Percentiles rank a stretch among this genome's conserved stretches.
Conservation (phyloP, 2,888 invertebrate genomes). For the Stenurella melanura region DNA sequence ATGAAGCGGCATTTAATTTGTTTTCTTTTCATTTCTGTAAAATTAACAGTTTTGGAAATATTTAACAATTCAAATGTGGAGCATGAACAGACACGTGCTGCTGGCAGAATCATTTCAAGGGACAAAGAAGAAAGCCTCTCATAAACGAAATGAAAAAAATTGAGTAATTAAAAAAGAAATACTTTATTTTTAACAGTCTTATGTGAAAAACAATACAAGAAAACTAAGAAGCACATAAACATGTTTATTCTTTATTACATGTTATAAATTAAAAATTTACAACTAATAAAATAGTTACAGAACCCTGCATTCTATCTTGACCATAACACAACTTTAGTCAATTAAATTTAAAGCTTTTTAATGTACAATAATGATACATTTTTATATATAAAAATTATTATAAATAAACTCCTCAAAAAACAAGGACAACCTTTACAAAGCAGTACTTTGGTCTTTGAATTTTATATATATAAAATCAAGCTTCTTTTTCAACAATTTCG, state of each 20-base stretch:
- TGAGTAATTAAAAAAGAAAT: slow-evolving; percentile 35
- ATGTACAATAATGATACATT: slow-evolving; percentile 43
- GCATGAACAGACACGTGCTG: too few species aligned
- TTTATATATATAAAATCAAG: slow-evolving; percentile 59
- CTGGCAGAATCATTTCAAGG: neutral
- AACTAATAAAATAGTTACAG: slow-evolving; percentile 51
- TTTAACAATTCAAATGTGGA: too few species aligned
- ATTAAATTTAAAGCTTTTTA: slow-evolving; percentile 51
- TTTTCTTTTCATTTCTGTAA: too few species aligned
- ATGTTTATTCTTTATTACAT: slow-evolving; percentile 40
- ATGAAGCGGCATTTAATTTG: too few species aligned
- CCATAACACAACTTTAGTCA: slow-evolving; percentile 43
- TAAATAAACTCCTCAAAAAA: slow-evolving; percentile 48
- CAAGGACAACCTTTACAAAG: slow-evolving; percentile 47
- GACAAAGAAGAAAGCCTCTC: neutral
- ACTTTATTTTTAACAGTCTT: slow-evolving; percentile 46
- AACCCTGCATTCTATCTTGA: slow-evolving; percentile 53
- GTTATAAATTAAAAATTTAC: slow-evolving; percentile 49
- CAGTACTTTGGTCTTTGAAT: slow-evolving; percentile 51
- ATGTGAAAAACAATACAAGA: slow-evolving; percentile 40
- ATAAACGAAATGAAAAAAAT: neutral
- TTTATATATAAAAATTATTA: slow-evolving; percentile 38
- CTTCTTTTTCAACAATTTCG: slow-evolving; percentile 70
- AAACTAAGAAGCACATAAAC: slow-evolving; percentile 38
- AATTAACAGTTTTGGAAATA: too few species aligned